These are phyloP conservation scores for Sebastes fasciatus DNA, from an alignment of 2,113 vertebrate genomes.

Conservation along the genomic window DNA sequence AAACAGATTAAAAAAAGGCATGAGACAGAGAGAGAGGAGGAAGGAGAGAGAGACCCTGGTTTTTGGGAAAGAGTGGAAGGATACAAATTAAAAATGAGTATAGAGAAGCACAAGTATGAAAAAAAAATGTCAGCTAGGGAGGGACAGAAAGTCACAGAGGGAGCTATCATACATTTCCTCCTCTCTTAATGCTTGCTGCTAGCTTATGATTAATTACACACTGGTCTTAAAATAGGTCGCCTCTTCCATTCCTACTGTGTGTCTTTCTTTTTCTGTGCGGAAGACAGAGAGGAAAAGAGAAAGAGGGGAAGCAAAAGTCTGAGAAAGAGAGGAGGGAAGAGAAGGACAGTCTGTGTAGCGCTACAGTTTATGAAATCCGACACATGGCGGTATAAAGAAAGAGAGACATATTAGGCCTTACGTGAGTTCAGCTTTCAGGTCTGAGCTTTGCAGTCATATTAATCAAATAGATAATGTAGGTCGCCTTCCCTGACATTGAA, in stretches of 20 bases:
- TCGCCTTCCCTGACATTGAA: constrained; percentile 11
- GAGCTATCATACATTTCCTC: constrained; percentile 66
- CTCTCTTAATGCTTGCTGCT: constrained; percentile 69
- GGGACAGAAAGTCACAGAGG: constrained; percentile 67
- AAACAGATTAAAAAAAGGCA: constrained; percentile 25
- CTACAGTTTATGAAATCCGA: neutral
- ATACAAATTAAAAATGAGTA: constrained; percentile 51
- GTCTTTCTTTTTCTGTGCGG: constrained; percentile 42
- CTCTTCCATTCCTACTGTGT: constrained; percentile 43
- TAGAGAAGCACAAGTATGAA: constrained; percentile 20
- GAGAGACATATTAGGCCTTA: neutral
- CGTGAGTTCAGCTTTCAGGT: constrained; percentile 27
- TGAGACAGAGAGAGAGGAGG: neutral
- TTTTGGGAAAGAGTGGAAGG: neutral
- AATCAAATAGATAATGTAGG: neutral
- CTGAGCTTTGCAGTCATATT: constrained; percentile 3
- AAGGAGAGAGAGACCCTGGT: neutral
- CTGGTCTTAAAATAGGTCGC: constrained; percentile 76
- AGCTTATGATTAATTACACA: constrained; percentile 80
- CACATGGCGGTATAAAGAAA: neutral
- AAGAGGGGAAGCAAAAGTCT: neutral
- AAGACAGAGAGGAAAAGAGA: constrained; percentile 26
- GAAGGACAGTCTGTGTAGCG: neutral
- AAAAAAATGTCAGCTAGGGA: constrained; percentile 39
- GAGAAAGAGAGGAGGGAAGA: constrained; percentile 1